Base-by-base conservation (phyloP, 2,888 invertebrate genomes). In the Oligia fasciuncula region DNA sequence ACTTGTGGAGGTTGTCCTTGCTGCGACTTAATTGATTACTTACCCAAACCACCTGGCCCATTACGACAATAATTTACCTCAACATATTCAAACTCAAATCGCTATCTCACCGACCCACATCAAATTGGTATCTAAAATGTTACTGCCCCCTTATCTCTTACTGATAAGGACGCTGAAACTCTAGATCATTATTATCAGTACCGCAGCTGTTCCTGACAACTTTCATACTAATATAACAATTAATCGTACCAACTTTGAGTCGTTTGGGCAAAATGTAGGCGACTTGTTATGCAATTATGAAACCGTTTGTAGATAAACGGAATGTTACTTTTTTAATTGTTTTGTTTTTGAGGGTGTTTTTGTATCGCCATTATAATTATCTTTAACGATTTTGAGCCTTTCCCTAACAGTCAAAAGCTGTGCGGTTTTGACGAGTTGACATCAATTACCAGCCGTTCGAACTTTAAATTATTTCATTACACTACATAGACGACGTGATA, bases 161-260 rank as follows among this genome's bases (percentile, higher is more conserved):
- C 68, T 85, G 85, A 77, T 82, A 84, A 82, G 51, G 40, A 62
- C 11, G 40, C 29, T 51, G 65, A 60, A 71, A 71, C 71, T 76
- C 43, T 4, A 11, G 17, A 73, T 77, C 17, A 66, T 86, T 82
- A 78, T 78, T 79, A 83, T 78, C 75, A 71, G 73, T 43, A 57
- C n/a, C 67, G 0, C 87, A 78, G 72, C 71, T 85, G 85, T 76
- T 60, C 49, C 62, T 66, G 85, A 87, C 85, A 77, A 76, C 49
- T 83, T 77, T 40, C 66, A 60, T 73, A 73, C 69, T 70, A 67
- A 76, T 71, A 85, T 60, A 60, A 60, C 57, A n/a, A 60, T 87
- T 76, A 79, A 86, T 87, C 29, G 75, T 71, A 57, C 9, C 2
- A 83, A 85, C 70, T 86, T 83, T 63, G 65, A 75, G 86, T 75